Percentiles rank a stretch among this genome's conserved stretches.
These are phyloP conservation scores for Heliothis virescens DNA, from an alignment of 1,140 invertebrate genomes.

Conservation along the genomic window DNA sequence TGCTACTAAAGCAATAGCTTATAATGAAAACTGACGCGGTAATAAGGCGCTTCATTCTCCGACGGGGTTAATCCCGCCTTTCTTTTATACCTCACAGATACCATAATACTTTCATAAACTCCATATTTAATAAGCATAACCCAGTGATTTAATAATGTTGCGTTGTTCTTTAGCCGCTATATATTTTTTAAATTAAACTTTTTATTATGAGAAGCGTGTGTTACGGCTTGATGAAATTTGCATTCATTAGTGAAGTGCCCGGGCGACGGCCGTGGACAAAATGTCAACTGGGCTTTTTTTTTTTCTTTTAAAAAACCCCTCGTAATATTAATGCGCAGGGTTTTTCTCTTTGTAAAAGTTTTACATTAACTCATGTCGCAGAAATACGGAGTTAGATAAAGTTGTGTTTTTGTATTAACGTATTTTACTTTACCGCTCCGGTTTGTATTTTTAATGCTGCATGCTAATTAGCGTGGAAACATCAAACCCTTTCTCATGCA, in stretches of 20 bases:
- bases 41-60: background rate
- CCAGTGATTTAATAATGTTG: constrained; percentile 51
- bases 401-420: constrained; percentile 28
- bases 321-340: constrained; percentile 62
- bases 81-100: background rate
- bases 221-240: constrained; percentile 75
- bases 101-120: constrained; percentile 27
- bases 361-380: constrained; percentile 36
- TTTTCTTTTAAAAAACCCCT: constrained; percentile 60
- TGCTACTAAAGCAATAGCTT: no score
- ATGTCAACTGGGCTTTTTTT: constrained; percentile 67
- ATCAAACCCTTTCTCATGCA: background rate
- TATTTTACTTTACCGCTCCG: background rate
- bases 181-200: constrained; percentile 64
- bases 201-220: constrained; percentile 66
- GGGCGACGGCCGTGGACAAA: constrained; percentile 57
- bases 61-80: constrained; percentile 8
- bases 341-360: constrained; percentile 49
- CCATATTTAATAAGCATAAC: constrained; percentile 40
- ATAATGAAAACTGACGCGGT: background rate
- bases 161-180: constrained; percentile 39
- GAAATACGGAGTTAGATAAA: constrained; percentile 37
- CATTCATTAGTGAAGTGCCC: constrained; percentile 73
- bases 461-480: background rate
- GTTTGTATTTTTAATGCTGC: constrained; percentile 3